Conservation (phyloP, 2,797 vertebrate genomes). For the Amazona finschi region DNA sequence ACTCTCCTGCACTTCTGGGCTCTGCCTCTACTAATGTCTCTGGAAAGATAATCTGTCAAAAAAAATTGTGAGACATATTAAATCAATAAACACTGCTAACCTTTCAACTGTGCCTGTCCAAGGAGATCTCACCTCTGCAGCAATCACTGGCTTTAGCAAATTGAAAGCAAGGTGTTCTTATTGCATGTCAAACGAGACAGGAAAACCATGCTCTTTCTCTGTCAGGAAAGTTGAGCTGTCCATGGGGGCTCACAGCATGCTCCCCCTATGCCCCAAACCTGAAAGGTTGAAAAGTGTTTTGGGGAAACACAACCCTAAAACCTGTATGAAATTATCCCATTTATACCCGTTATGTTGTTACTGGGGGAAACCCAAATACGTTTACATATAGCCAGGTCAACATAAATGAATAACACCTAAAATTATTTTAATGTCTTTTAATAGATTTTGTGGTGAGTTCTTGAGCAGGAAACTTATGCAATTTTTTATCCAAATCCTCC, state of each 20-base stretch:
- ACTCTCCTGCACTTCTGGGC: not conserved
- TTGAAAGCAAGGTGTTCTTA: slow-evolving; percentile 8
- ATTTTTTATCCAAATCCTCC: not conserved
- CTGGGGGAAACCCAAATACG: not conserved
- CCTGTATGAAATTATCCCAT: not conserved
- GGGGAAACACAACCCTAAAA: not conserved
- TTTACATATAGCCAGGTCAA: not conserved
- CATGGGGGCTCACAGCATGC: not conserved
- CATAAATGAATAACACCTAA: not conserved
- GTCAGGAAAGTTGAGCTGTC: not conserved
- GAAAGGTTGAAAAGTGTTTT: not conserved
- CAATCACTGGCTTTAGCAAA: not conserved
- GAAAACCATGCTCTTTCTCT: not conserved
- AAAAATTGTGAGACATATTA: slow-evolving; percentile 60
- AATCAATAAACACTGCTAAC: slow-evolving; percentile 66
- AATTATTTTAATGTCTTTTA: not conserved
- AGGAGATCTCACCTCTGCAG: slow-evolving; percentile 6
- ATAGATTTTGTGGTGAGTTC: not conserved
- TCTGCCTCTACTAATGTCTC: slow-evolving; percentile 30
- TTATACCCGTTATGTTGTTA: not conserved
- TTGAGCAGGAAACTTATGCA: not conserved
- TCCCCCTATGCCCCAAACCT: not conserved
- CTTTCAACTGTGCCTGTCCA: slow-evolving; percentile 46
- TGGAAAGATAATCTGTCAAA: slow-evolving; percentile 52
- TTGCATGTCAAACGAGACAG: not conserved